These are phyloP conservation scores for Phocides pigmalion DNA, from an alignment of 1,140 invertebrate genomes.

Conservation along the genomic window DNA sequence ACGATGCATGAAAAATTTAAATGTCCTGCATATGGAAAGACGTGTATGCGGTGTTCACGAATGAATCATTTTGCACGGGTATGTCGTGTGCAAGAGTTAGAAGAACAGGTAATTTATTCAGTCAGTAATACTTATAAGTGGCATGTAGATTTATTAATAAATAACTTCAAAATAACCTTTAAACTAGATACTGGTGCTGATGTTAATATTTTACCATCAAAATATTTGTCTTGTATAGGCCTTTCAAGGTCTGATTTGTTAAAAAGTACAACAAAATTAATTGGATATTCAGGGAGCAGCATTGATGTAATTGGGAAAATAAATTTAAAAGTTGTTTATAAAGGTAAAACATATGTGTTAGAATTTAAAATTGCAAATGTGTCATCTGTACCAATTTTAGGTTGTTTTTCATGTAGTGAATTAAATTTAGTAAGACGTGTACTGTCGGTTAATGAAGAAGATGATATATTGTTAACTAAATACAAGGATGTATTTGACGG, in stretches of 20 bases:
- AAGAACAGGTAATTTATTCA: constrained; percentile 32
- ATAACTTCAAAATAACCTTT: constrained; percentile 8
- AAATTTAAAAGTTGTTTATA: constrained; percentile 32
- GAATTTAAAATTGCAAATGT: constrained; percentile 35
- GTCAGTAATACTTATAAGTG: constrained; percentile 17
- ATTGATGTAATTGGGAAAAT: constrained; percentile 35
- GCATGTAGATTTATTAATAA: constrained; percentile 26
- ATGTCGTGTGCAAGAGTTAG: constrained; percentile 24
- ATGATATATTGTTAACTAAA: no score
- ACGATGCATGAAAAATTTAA: not conserved
- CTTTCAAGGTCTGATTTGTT: constrained; percentile 7
- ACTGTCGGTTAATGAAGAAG: not conserved
- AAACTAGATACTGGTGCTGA: constrained; percentile 40
- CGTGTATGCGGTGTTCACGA: constrained; percentile 19
- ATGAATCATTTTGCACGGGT: constrained; percentile 32
- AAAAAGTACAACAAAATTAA: constrained; percentile 16
- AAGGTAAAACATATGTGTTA: constrained; percentile 25
- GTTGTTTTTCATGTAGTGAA: constrained; percentile 31
- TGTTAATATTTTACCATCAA: constrained; percentile 34
- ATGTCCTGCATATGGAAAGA: constrained; percentile 34
- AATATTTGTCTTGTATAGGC: constrained; percentile 19
- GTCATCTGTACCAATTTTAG: constrained; percentile 28
- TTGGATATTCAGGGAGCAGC: constrained; percentile 32
- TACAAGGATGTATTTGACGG: constrained; percentile 41
- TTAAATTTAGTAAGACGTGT: constrained; percentile 36